These are phyloP conservation scores for Teleopsis dalmanni DNA, from an alignment of 1,140 invertebrate species.

Conservation along the genomic window DNA sequence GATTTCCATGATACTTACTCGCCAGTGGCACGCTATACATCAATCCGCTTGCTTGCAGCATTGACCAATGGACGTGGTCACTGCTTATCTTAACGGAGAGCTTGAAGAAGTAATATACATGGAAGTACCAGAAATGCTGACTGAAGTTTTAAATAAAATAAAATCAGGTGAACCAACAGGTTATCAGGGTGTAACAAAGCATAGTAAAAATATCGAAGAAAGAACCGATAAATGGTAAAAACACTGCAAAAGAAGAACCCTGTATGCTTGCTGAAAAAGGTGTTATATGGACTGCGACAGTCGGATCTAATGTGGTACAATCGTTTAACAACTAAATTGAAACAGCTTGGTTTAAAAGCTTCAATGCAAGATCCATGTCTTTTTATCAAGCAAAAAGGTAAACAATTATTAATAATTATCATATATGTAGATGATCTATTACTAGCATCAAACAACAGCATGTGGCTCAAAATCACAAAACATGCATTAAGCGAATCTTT, in stretches of 20 bases:
- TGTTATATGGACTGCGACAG: slow-evolving; percentile 28
- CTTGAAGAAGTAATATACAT: slow-evolving; percentile 41
- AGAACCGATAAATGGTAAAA: not conserved
- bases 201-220: not conserved
- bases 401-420: not conserved
- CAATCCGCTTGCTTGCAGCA: slow-evolving; percentile 29
- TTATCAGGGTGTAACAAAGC: not conserved
- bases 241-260: not conserved
- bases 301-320: not conserved
- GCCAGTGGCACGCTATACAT: slow-evolving; percentile 24
- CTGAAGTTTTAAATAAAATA: slow-evolving; percentile 1
- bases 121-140: slow-evolving; percentile 30
- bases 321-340: not conserved
- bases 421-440: not conserved
- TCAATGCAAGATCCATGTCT: not conserved
- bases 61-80: slow-evolving; percentile 35
- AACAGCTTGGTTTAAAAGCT: not conserved
- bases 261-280: slow-evolving; percentile 33
- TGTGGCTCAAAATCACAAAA: not conserved
- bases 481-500: too few species aligned
- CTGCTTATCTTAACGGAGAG: slow-evolving; percentile 40
- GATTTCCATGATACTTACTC: slow-evolving; percentile 40
- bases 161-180: slow-evolving; percentile 5
- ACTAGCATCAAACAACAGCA: not conserved
- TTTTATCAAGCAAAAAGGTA: not conserved